Evolutionary conservation across 2,888 invertebrate genomes (phyloP), one percentile per base, ranked within the genome.

Genomic region (Macrophya annulata): DNA sequence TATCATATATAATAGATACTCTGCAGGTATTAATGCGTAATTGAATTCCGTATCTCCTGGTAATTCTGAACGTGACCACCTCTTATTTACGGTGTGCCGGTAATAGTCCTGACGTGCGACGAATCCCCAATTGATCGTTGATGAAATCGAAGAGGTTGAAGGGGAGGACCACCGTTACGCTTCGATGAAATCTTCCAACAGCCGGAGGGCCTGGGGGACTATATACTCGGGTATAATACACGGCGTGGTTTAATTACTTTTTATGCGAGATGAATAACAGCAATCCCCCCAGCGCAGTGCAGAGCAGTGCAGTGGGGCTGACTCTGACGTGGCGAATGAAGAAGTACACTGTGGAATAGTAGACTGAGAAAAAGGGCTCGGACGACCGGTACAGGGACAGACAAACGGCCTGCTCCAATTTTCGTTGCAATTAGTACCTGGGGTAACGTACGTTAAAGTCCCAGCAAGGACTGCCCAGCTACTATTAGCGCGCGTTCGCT

Each of bases 61-160:
- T 83, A 71, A 83, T 83, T 83, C 68, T 21, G 83, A 31, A 68
- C 71, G 68, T 71, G 83, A 81, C 59, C 81, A 55, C 59, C 81
- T 88, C 89, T 91, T 91, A 91, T 91, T 91, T 90, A 91, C 90
- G 87, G 88, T 87, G 88, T 87, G 89, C 86, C 88, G 88, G 87
- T 91, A 91, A 91, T 90, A 90, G 90, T 90, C 90, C 89, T 89
- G 90, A 89, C 89, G 90, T 91, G 91, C 89, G 89, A 88, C 89
- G 90, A 90, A 90, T 90, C 85, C 88, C 87, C 87, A 89, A 91
- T 90, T 68, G 48, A 90, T 89, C 90, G 87, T 85, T 88, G 90
- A 72, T 62, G 68, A 68, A 68, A 84, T 85, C 76, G 85, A 84
- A 59, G 83, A 68, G 83, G 45, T 68, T 21, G 45, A 25, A 31